A percentile compares a stretch with the other conserved stretches of the same genome.
These are phyloP conservation scores for Paratilapia polleni DNA, from an alignment of 2,113 vertebrate species.

Conservation along the genomic window DNA sequence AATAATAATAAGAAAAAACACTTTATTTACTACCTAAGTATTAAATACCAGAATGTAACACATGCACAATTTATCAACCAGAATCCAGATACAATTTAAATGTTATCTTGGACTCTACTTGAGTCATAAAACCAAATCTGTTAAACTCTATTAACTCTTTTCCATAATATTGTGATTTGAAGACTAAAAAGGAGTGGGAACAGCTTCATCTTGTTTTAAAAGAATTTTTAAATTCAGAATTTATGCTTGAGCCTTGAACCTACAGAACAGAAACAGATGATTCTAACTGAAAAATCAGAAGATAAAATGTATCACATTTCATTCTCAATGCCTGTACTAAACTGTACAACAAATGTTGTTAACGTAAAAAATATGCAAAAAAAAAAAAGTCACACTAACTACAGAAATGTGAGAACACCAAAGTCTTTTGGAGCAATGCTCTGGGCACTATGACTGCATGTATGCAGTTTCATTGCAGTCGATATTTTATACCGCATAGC, in stretches of 20 bases:
- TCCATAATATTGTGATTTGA: no score
- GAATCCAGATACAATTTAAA: background rate
- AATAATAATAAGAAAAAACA: slow-evolving; percentile 52
- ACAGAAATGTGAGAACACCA: background rate
- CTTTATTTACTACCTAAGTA: slow-evolving; percentile 31
- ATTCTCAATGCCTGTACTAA: no score
- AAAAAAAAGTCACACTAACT: background rate
- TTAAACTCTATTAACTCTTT: no score
- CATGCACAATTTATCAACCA: background rate
- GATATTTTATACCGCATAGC: background rate
- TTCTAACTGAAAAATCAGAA: no score
- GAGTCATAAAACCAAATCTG: background rate
- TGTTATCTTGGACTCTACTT: background rate
- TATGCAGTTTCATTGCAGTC: background rate
- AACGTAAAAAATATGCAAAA: no score
- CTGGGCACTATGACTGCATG: background rate
- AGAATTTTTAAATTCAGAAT: no score
- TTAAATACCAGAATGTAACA: slow-evolving; percentile 42
- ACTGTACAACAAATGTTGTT: no score
- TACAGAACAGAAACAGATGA: no score
- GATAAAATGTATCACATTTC: no score
- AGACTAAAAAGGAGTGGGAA: no score
- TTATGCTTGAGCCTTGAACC: no score
- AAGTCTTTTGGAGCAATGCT: background rate
- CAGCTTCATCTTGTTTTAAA: no score